Percentiles rank a stretch among this genome's conserved stretches.
These are phyloP conservation scores for Syngnathus acus DNA, from an alignment of 2,797 vertebrate genomes.

Conservation along the genomic window DNA sequence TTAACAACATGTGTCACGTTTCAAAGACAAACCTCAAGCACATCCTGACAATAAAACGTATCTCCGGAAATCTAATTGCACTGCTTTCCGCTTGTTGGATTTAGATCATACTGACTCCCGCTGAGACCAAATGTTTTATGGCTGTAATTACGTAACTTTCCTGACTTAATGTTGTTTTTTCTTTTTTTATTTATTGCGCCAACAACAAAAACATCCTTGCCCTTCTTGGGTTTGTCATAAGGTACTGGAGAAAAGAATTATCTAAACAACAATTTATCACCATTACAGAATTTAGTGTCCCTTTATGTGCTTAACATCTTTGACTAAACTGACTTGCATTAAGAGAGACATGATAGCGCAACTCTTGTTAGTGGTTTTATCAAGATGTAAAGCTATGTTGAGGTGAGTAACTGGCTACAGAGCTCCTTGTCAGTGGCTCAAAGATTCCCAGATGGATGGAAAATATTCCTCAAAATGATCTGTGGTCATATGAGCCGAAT, in stretches of 20 bases:
- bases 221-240: neutral
- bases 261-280: conserved; percentile 30
- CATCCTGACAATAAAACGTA: conserved; percentile 18
- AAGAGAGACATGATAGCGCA: neutral
- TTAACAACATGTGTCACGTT: neutral
- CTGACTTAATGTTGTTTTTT: conserved; percentile 6
- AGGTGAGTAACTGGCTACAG: neutral
- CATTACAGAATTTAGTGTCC: conserved; percentile 12
- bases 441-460: conserved; percentile 6
- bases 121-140: conserved; percentile 28
- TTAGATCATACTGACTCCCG: conserved; percentile 29
- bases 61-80: conserved; percentile 5
- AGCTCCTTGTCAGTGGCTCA: conserved; percentile 1
- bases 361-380: neutral
- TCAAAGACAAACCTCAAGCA: conserved; percentile 2
- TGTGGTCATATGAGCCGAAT: neutral
- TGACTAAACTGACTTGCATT: conserved; percentile 1
- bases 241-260: conserved; percentile 16
- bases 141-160: conserved; percentile 35
- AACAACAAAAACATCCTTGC: conserved; percentile 9
- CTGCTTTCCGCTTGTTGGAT: conserved; percentile 20
- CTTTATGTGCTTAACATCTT: conserved; percentile 4
- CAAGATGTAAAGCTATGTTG: conserved; percentile 2
- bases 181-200: conserved; percentile 14
- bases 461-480: neutral